These are phyloP conservation scores for Solen grandis DNA, from an alignment of 1,140 invertebrate species.

Conservation along the genomic window DNA sequence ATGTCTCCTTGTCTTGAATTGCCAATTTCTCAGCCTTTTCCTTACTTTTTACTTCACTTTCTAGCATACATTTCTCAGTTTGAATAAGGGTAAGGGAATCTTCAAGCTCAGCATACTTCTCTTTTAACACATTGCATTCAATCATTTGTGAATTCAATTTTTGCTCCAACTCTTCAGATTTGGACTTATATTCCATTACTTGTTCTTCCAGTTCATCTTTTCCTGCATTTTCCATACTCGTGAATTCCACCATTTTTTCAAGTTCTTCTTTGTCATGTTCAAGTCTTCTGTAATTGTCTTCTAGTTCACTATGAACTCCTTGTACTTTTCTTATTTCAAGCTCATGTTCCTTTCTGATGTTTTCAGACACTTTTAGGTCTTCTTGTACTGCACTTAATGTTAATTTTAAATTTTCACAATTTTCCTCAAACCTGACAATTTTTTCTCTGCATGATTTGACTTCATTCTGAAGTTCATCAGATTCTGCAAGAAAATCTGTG, in stretches of 20 bases:
- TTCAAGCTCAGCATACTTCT: conserved; percentile 14
- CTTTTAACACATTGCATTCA: neutral
- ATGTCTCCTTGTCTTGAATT: neutral
- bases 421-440: neutral
- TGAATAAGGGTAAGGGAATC: conserved; percentile 11
- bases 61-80: conserved; percentile 9
- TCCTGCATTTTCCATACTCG: conserved; percentile 32
- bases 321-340: conserved; percentile 25
- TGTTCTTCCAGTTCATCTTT: conserved; percentile 43
- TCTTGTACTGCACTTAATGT: neutral
- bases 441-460: neutral
- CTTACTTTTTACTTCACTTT: neutral
- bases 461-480: neutral
- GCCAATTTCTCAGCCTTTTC: neutral
- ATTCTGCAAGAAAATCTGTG: too few relatives aligned
- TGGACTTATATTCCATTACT: neutral
- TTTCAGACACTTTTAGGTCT: conserved; percentile 21
- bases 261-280: conserved; percentile 50
- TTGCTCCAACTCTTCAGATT: conserved; percentile 6
- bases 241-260: conserved; percentile 40
- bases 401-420: conserved; percentile 33
- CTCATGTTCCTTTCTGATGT: conserved; percentile 9
- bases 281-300: neutral
- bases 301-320: conserved; percentile 1
- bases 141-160: neutral